These are phyloP conservation scores for Pardalotus punctatus DNA, from an alignment of 2,113 vertebrate species.

Conservation along the genomic window DNA sequence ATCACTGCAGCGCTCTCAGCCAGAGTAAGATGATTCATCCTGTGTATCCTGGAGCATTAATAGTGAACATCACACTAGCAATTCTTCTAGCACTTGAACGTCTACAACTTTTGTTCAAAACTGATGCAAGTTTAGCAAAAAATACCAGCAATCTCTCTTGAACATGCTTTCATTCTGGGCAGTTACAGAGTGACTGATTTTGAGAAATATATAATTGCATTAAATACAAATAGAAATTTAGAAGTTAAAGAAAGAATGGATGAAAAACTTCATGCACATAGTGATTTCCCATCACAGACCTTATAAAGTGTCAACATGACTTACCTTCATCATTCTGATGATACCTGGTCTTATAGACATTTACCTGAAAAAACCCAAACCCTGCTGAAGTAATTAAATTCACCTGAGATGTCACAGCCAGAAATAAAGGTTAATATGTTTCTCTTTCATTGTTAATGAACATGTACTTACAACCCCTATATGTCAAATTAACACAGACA, in stretches of 20 bases:
- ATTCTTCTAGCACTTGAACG: neutral
- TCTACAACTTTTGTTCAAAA: neutral
- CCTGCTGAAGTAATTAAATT: neutral
- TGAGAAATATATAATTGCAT: neutral
- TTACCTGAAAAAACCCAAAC: neutral
- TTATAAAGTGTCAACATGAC: neutral
- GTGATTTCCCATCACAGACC: neutral
- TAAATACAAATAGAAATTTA: neutral
- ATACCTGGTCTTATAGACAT: neutral
- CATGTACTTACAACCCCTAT: neutral
- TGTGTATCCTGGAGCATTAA: neutral
- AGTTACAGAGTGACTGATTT: neutral
- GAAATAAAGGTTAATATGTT: neutral
- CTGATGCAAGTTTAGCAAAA: neutral
- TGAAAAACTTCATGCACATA: neutral
- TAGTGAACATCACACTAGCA: neutral
- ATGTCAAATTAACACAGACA: neutral
- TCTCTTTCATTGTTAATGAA: neutral
- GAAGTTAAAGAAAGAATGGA: neutral
- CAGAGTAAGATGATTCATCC: neutral
- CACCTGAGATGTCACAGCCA: neutral
- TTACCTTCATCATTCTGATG: neutral
- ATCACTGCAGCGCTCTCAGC: neutral
- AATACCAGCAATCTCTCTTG: neutral
- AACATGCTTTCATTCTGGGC: neutral